Conservation (phyloP, 2,888 invertebrate genomes). For the Anagyrus pseudococci region DNA sequence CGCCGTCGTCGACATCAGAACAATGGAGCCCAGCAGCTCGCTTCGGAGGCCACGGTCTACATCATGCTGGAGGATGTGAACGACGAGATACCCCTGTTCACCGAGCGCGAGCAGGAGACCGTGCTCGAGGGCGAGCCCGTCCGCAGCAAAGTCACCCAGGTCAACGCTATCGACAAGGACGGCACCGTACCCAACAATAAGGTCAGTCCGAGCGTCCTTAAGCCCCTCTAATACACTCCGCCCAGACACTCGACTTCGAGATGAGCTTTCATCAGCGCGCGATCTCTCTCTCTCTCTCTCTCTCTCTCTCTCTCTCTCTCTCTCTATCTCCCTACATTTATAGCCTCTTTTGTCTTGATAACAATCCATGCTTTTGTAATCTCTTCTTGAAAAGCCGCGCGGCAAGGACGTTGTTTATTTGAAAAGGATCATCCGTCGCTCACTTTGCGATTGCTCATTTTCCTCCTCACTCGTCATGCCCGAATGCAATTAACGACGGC, state of each 20-base stretch:
- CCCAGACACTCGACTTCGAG: not conserved
- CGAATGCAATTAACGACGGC: not conserved
- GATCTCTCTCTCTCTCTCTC: no score
- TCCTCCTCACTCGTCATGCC: no score
- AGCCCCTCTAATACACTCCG: not conserved
- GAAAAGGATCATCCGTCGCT: no score
- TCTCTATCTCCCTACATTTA: no score
- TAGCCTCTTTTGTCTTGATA: no score
- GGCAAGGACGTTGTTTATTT: no score
- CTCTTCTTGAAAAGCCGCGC: no score
- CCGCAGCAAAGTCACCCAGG: conserved; percentile 94
- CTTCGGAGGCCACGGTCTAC: conserved; percentile 92
- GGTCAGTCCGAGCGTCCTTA: conserved; percentile 70
- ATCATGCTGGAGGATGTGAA: conserved; percentile 95
- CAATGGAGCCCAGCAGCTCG: conserved; percentile 93
- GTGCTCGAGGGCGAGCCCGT: conserved; percentile 94
- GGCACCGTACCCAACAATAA: conserved; percentile 95
- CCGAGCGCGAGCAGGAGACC: conserved; percentile 93
- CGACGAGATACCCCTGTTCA: conserved; percentile 95
- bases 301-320: no score
- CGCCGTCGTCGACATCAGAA: no score
- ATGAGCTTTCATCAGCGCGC: not conserved
- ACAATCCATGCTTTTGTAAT: no score
- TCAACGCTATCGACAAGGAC: conserved; percentile 95
- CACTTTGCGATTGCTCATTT: no score